A percentile compares a stretch with the other conserved stretches of the same genome.
Evolutionary conservation across 2,888 invertebrate species (phyloP).

Genomic region (Barypeithes pellucidus): DNA sequence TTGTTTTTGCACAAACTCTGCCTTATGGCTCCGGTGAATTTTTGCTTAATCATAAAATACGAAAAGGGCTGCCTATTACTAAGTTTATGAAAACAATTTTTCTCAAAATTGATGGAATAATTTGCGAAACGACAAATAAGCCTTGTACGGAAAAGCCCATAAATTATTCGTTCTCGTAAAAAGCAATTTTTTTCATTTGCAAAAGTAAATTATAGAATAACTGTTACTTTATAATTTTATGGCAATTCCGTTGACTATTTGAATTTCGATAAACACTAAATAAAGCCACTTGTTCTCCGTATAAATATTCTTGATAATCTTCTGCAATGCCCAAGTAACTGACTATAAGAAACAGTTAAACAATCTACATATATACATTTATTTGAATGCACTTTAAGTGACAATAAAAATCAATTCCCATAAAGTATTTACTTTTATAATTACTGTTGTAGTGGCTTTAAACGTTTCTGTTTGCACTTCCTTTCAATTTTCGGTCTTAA

Average conservation of each 20-base stretch:
- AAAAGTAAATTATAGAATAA: no score
- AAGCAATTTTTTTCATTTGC: no score
- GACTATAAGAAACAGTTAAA: slow-evolving; percentile 39
- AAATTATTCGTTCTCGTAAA: no score
- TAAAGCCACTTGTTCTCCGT: neutral
- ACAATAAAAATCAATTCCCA: slow-evolving; percentile 21
- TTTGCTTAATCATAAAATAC: no score
- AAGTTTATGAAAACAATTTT: no score
- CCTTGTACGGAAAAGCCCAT: no score
- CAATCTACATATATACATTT: slow-evolving; percentile 30
- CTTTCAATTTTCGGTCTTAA: slow-evolving; percentile 10
- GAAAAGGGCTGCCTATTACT: no score
- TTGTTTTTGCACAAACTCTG: no score
- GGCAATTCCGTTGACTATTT: neutral
- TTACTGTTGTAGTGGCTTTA: slow-evolving; percentile 37
- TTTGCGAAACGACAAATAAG: no score
- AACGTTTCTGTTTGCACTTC: slow-evolving; percentile 31
- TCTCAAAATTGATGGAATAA: no score
- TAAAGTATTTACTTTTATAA: slow-evolving; percentile 39
- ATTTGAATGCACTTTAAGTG: slow-evolving; percentile 36
- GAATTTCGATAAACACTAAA: neutral
- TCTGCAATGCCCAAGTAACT: slow-evolving; percentile 2
- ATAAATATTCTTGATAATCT: slow-evolving; percentile 17
- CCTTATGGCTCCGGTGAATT: no score
- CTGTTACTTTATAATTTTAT: no score